These are phyloP conservation scores for Delichon dasypus DNA, from an alignment of 2,797 vertebrate species.

Conservation along the genomic window DNA sequence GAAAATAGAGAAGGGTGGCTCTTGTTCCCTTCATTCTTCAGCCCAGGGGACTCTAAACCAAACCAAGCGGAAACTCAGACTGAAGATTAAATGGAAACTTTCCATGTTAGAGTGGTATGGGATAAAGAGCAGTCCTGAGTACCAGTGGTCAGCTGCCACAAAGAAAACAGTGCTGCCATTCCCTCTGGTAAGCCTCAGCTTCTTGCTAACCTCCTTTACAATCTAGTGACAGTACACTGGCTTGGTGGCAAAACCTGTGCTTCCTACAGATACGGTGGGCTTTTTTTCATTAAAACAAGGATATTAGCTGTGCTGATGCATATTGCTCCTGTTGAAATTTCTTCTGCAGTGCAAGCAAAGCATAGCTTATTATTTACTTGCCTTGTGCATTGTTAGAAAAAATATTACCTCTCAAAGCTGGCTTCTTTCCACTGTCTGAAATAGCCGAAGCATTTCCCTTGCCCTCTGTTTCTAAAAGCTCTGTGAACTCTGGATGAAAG, in stretches of 20 bases:
- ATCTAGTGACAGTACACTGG: not conserved
- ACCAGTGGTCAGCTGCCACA: not conserved
- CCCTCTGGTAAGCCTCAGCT: not conserved
- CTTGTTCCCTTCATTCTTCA: not conserved
- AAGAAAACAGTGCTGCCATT: not conserved
- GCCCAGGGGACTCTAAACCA: not conserved
- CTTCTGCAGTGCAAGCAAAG: not conserved
- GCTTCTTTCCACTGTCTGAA: not conserved
- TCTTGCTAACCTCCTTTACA: not conserved
- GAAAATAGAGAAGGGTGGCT: not conserved
- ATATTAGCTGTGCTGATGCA: not conserved
- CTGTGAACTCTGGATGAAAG: slow-evolving; percentile 12
- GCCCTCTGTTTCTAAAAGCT: not conserved
- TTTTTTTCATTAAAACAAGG: not conserved
- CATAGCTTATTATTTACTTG: not conserved
- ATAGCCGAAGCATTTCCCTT: not conserved
- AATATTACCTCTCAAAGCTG: not conserved
- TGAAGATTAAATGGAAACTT: too few species aligned
- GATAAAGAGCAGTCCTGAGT: not conserved
- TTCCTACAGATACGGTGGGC: fast-evolving
- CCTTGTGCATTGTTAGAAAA: not conserved
- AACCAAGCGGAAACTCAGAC: too few species aligned
- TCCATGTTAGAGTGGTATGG: not conserved
- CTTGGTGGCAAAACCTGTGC: not conserved
- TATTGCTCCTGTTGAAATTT: not conserved